These are phyloP conservation scores for Hypena proboscidalis DNA, from an alignment of 2,888 invertebrate genomes.

Conservation along the genomic window DNA sequence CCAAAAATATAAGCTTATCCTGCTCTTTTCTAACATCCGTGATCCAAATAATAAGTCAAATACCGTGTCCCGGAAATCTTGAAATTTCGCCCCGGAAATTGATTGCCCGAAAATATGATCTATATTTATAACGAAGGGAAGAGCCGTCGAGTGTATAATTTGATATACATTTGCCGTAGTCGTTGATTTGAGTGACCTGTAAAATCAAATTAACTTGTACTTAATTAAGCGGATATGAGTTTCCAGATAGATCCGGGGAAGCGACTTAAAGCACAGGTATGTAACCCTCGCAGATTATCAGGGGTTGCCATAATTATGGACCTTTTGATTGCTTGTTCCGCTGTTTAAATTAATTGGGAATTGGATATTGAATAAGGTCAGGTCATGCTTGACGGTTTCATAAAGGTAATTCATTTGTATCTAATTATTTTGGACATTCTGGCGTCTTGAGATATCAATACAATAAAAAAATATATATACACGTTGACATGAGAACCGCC, in stretches of 20 bases:
- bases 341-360: too few species aligned
- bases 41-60: too few species aligned
- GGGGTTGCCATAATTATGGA: neutral
- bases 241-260: constrained; percentile 43
- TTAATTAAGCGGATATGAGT: constrained; percentile 60
- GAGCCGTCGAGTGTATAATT: constrained; percentile 12
- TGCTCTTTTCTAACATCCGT: too few species aligned
- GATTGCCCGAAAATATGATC: neutral
- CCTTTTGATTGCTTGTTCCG: too few species aligned
- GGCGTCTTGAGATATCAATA: too few species aligned
- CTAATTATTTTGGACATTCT: too few species aligned
- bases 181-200: constrained; percentile 50
- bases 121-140: neutral
- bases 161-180: constrained; percentile 30
- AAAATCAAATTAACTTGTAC: constrained; percentile 48
- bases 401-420: too few species aligned
- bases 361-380: too few species aligned
- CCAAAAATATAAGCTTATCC: too few species aligned
- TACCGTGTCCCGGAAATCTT: neutral
- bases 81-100: neutral
- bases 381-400: too few species aligned
- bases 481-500: too few species aligned
- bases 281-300: constrained; percentile 4
- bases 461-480: too few species aligned
- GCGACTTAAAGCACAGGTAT: constrained; percentile 25